Conservation (phyloP, 2,797 vertebrate species). For the Xiphophorus birchmanni region DNA sequence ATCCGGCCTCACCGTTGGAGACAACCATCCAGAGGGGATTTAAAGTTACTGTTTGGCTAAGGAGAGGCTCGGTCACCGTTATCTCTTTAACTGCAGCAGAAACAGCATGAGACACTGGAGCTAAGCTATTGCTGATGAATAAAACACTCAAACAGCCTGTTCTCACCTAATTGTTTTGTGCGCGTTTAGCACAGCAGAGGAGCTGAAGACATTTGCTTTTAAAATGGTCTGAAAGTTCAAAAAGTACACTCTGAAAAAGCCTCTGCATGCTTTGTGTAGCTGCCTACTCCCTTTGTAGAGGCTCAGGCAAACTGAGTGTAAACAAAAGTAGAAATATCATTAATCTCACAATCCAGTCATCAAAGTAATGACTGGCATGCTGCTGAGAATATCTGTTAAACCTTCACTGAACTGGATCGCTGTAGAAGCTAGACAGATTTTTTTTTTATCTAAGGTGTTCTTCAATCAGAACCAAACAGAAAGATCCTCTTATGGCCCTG, state of each 20-base stretch:
- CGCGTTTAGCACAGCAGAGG: not conserved
- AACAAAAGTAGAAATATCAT: not conserved
- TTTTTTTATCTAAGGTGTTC: not conserved
- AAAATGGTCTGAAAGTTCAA: not conserved
- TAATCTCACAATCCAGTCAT: not conserved
- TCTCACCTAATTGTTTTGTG: slow-evolving; percentile 26
- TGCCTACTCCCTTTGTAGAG: not conserved
- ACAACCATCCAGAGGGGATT: slow-evolving; percentile 11
- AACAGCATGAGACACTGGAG: slow-evolving; percentile 39
- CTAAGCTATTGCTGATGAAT: slow-evolving; percentile 48
- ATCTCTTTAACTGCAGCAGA: slow-evolving; percentile 54
- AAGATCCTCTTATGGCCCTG: not conserved
- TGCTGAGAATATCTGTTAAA: not conserved
- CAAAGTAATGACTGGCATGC: not conserved
- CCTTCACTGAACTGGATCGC: not conserved
- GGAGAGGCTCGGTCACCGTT: slow-evolving; percentile 51
- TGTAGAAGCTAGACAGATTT: not conserved
- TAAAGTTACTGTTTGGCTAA: slow-evolving; percentile 53
- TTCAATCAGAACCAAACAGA: not conserved
- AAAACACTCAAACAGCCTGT: slow-evolving; percentile 36
- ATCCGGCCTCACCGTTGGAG: not conserved
- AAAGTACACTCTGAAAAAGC: not conserved
- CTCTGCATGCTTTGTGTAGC: not conserved
- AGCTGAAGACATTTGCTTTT: not conserved
- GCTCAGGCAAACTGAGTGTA: not conserved